phyloP scores from a whole-genome alignment of 1,140 invertebrate species.

The Pseudomyrmex flavicornis region DNA sequence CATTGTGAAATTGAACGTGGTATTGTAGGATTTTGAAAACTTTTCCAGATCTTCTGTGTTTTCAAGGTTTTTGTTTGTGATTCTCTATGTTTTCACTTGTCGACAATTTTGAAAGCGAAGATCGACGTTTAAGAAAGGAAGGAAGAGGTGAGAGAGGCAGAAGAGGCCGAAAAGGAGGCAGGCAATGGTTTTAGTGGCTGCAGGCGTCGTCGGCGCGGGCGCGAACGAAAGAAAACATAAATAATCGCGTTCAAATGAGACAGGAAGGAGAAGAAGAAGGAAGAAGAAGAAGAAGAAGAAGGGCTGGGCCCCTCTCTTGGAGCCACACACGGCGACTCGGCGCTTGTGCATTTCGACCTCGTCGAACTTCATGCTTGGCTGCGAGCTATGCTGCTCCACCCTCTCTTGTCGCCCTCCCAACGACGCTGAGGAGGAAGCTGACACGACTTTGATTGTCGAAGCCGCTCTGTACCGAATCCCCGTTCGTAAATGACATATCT shows the following conservation, averaged over 20 bases:
- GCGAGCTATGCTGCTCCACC: conserved; percentile 64
- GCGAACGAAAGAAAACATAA: conserved; percentile 85
- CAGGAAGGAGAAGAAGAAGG: conserved; percentile 71
- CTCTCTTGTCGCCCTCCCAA: conserved; percentile 54
- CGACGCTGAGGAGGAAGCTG: conserved; percentile 50
- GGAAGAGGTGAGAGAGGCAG: conserved; percentile 9
- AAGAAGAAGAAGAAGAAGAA: conserved; percentile 13
- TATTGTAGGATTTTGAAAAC: no score
- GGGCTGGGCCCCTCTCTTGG: conserved; percentile 59
- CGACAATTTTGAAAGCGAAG: conserved; percentile 10
- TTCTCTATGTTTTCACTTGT: not conserved
- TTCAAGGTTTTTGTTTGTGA: not conserved
- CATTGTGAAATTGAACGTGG: no score
- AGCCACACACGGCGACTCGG: conserved; percentile 81
- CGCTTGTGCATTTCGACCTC: conserved; percentile 50
- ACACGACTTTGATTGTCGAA: conserved; percentile 3
- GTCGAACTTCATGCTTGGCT: conserved; percentile 38
- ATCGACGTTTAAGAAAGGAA: conserved; percentile 43
- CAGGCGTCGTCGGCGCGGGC: conserved; percentile 78
- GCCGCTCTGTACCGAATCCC: not conserved
- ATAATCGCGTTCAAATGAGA: conserved; percentile 86
- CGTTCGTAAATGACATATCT: conserved; percentile 19
- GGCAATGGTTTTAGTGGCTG: conserved; percentile 83
- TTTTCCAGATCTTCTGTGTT: not conserved
- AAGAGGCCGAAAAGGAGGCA: conserved; percentile 70